Percentiles rank a stretch among this genome's conserved stretches.
Conservation (phyloP, 1,140 invertebrate genomes). For the Vollenhovia emeryi region DNA sequence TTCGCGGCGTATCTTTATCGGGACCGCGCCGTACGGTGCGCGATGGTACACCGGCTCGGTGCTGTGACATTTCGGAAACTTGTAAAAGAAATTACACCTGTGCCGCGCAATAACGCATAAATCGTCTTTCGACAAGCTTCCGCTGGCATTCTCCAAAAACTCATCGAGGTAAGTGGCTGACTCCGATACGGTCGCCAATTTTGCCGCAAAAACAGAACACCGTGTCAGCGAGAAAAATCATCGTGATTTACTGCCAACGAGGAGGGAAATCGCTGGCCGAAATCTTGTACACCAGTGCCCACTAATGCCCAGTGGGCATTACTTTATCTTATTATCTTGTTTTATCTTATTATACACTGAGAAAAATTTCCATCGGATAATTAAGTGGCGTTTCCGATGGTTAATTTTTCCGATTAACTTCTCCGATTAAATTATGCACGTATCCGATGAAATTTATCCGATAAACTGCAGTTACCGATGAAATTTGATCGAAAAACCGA, state of each 20-base stretch:
- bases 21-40: not conserved
- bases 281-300: too few species aligned
- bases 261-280: too few species aligned
- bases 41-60: not conserved
- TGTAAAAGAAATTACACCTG: conserved; percentile 47
- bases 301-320: too few species aligned
- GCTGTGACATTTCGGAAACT: conserved; percentile 29
- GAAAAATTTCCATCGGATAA: too few species aligned
- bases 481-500: too few species aligned
- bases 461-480: too few species aligned
- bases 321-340: too few species aligned
- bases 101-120: conserved; percentile 42
- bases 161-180: conserved; percentile 47
- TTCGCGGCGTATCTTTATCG: conserved; percentile 4
- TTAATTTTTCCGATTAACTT: too few species aligned
- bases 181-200: conserved; percentile 30
- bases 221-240: not conserved
- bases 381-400: too few species aligned
- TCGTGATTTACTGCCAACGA: not conserved
- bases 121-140: conserved; percentile 51
- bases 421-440: too few species aligned
- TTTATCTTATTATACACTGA: too few species aligned
- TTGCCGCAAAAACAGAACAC: not conserved
- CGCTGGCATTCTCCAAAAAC: conserved; percentile 30
- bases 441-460: too few species aligned